phyloP scores from a whole-genome alignment of 2,113 vertebrate genomes.

The Ptilonorhynchus violaceus region DNA sequence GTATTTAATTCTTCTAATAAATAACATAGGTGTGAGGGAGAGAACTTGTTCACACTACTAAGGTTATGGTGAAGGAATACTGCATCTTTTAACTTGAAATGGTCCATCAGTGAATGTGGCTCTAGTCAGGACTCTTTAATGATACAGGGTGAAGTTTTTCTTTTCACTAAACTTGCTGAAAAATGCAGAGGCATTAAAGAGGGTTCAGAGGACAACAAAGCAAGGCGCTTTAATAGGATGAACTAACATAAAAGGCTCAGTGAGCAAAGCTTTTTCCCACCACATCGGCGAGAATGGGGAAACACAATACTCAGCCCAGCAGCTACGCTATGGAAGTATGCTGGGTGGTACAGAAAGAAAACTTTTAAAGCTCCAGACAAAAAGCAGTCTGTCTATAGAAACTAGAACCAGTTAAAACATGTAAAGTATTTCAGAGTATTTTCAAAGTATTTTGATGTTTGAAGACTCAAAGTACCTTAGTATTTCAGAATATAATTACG shows the following conservation, averaged over 20 bases:
- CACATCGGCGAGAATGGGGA: background rate
- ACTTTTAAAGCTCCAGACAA: background rate
- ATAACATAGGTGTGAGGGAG: background rate
- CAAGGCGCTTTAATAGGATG: slow-evolving; percentile 42
- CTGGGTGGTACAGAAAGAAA: background rate
- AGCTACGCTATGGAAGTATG: background rate
- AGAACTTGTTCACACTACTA: background rate
- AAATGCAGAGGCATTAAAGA: slow-evolving; percentile 40
- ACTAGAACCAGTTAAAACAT: background rate
- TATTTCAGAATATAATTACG: background rate
- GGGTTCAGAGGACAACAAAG: slow-evolving; percentile 60
- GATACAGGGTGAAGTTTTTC: slow-evolving; percentile 3
- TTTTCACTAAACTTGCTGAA: slow-evolving; percentile 48
- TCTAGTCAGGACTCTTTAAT: background rate
- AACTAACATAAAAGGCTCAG: slow-evolving; percentile 44
- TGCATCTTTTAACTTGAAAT: background rate
- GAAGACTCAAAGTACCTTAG: background rate
- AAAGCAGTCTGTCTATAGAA: background rate
- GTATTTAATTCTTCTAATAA: background rate
- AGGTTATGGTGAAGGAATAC: background rate
- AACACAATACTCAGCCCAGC: background rate
- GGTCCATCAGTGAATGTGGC: background rate
- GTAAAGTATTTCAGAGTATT: background rate
- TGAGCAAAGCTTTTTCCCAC: slow-evolving; percentile 42
- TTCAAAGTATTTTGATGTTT: background rate